Conservation (phyloP, 2,888 invertebrate species). For the Ectropis crepuscularia region DNA sequence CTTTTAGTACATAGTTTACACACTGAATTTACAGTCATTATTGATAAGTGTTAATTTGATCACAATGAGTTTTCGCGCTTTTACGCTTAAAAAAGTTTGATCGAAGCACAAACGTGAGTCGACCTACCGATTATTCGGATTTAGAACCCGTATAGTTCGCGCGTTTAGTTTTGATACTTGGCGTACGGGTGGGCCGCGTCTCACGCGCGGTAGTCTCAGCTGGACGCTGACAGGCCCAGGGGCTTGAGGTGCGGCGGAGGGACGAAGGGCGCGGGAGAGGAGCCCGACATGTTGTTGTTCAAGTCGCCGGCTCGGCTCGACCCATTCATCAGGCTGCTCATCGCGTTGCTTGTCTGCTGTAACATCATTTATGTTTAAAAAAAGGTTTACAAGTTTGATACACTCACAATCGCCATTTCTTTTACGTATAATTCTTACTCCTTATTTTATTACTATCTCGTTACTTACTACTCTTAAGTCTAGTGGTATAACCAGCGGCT, state of each 20-base stretch:
- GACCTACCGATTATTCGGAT: constrained; percentile 25
- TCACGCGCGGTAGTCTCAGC: constrained; percentile 86
- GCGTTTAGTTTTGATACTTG: constrained; percentile 73
- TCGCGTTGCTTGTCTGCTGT: constrained; percentile 74
- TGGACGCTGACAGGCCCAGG: constrained; percentile 86
- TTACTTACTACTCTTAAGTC: too few species aligned
- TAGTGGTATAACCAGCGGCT: too few species aligned
- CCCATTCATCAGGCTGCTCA: constrained; percentile 83
- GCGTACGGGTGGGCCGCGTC: constrained; percentile 77
- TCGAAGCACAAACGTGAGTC: constrained; percentile 33
- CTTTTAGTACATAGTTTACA: constrained; percentile 49
- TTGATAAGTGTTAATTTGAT: constrained; percentile 38
- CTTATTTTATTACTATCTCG: too few species aligned
- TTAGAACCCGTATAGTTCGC: constrained; percentile 41
- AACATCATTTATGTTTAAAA: constrained; percentile 39
- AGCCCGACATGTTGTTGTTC: constrained; percentile 88
- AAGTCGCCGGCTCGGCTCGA: constrained; percentile 85
- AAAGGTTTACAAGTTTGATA: background rate
- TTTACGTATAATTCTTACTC: too few species aligned
- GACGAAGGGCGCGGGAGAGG: constrained; percentile 73
- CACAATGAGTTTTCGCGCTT: background rate
- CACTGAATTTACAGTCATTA: constrained; percentile 36
- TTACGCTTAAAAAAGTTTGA: constrained; percentile 23
- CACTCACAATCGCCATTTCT: too few species aligned
- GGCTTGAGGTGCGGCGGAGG: constrained; percentile 84